Conservation (phyloP, 2,113 vertebrate species). For the Pandion haliaetus region DNA sequence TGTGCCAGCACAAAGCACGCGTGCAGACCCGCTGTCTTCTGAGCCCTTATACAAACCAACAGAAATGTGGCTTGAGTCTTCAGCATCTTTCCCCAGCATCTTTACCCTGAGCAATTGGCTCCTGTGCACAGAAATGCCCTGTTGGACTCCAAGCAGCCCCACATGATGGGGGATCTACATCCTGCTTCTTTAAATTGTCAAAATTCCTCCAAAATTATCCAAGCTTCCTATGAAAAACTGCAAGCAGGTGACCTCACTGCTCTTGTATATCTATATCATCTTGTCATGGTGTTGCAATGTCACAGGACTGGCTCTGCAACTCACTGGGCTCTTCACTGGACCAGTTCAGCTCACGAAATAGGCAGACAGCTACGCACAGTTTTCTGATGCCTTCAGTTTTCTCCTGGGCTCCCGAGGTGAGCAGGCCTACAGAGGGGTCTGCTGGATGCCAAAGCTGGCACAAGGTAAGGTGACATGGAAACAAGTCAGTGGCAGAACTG, state of each 20-base stretch:
- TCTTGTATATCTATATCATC: neutral
- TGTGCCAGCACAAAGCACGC: neutral
- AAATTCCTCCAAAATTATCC: neutral
- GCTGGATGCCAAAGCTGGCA: neutral
- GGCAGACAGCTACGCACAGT: neutral
- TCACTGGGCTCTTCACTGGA: neutral
- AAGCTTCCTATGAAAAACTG: neutral
- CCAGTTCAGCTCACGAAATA: neutral
- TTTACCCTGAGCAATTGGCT: neutral
- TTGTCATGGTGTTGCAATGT: neutral
- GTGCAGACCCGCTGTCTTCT: neutral
- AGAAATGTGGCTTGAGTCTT: neutral
- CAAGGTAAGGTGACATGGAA: neutral
- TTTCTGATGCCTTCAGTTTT: neutral
- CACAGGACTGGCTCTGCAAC: neutral
- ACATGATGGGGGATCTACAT: neutral
- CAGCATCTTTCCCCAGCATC: neutral
- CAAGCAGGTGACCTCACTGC: neutral
- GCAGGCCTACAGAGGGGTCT: neutral
- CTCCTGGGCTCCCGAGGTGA: neutral
- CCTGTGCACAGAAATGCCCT: neutral
- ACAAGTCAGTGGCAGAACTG: neutral
- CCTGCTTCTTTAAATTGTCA: neutral
- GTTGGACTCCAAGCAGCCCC: neutral
- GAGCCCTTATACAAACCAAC: neutral